These are phyloP conservation scores for Ispidina lecontei DNA, from an alignment of 2,797 vertebrate genomes.

Conservation along the genomic window DNA sequence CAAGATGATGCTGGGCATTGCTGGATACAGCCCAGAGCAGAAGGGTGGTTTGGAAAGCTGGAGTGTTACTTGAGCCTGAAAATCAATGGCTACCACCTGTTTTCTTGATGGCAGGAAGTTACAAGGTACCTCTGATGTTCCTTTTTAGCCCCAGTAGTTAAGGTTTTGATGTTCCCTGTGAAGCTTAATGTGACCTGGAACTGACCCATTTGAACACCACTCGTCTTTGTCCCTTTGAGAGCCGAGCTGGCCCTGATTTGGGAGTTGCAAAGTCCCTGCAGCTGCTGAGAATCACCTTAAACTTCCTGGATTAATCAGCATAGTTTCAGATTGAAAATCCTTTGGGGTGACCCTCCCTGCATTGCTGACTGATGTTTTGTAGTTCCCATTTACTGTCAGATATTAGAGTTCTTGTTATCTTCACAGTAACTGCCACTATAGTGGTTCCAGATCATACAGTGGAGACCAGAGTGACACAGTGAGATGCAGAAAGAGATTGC, in stretches of 20 bases:
- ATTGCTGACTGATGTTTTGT: not conserved
- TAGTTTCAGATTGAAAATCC: not conserved
- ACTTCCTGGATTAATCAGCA: not conserved
- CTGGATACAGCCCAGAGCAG: not conserved
- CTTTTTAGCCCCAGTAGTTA: not conserved
- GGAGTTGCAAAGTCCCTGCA: not conserved
- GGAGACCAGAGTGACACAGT: not conserved
- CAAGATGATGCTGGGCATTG: not conserved
- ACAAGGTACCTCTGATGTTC: not conserved
- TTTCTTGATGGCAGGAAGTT: not conserved
- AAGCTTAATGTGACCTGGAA: not conserved
- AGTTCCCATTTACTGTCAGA: not conserved
- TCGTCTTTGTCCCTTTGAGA: rapidly evolving
- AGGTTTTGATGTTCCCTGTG: not conserved
- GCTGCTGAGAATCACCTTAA: not conserved
- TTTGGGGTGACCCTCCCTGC: not conserved
- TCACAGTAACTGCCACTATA: not conserved
- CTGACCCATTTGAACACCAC: not conserved
- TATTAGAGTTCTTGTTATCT: not conserved
- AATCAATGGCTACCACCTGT: not conserved
- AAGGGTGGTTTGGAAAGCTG: not conserved
- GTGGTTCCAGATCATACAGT: not conserved
- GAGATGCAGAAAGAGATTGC: not conserved
- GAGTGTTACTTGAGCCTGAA: not conserved
- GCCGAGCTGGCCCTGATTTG: not conserved